Percentiles rank a stretch among this genome's conserved stretches.
Evolutionary conservation across 2,113 vertebrate genomes (phyloP).

Genomic region (Callospermophilus lateralis): DNA sequence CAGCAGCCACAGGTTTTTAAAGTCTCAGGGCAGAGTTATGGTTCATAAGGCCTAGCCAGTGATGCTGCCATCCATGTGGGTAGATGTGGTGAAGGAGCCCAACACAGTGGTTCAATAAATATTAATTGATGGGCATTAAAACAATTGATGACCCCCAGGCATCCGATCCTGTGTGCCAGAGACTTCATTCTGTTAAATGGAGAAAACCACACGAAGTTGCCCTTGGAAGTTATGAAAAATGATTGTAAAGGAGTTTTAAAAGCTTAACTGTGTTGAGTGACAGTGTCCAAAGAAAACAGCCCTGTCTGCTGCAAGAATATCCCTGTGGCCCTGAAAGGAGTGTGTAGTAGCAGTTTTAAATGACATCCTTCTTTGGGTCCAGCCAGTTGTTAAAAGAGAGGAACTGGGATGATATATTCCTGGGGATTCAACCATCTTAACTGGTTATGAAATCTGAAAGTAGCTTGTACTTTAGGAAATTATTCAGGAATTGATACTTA

Average conservation of each 20-base stretch:
- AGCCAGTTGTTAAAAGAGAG: background rate
- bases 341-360: background rate
- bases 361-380: background rate
- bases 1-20: conserved; percentile 4
- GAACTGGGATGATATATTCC: background rate
- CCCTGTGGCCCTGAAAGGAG: background rate
- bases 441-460: background rate
- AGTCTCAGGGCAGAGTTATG: background rate
- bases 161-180: conserved; percentile 15
- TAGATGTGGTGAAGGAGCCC: background rate
- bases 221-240: conserved; percentile 55
- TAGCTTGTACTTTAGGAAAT: background rate
- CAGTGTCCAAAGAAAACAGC: conserved; percentile 46
- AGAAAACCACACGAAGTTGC: conserved; percentile 56
- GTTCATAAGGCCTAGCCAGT: background rate
- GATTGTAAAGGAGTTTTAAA: conserved; percentile 60
- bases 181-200: conserved; percentile 59
- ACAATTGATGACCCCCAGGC: background rate
- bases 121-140: conserved; percentile 40
- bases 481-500: background rate
- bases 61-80: background rate
- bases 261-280: background rate
- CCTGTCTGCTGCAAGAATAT: background rate
- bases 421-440: background rate
- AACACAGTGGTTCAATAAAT: conserved; percentile 29